These are phyloP conservation scores for Orthonevra nobilis DNA, from an alignment of 2,888 invertebrate genomes.

Conservation along the genomic window DNA sequence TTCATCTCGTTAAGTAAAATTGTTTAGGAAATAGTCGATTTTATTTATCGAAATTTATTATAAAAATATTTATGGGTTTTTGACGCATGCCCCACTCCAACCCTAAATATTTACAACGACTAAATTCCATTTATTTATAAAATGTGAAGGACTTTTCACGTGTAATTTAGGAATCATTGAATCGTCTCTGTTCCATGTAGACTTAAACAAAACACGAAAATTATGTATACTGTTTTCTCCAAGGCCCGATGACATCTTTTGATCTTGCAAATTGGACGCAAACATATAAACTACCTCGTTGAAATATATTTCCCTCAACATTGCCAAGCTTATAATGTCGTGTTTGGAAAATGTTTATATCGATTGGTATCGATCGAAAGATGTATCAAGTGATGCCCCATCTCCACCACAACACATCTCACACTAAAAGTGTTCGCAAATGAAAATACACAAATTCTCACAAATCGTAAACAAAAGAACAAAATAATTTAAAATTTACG, in stretches of 20 bases:
- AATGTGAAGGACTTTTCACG: no score
- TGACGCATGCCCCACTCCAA: no score
- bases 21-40: no score
- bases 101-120: no score
- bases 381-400: not conserved
- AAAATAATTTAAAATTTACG: not conserved
- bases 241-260: constrained; percentile 41
- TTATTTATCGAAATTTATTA: no score
- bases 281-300: constrained; percentile 17
- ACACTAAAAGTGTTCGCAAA: constrained; percentile 38
- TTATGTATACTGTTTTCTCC: no score
- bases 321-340: constrained; percentile 26
- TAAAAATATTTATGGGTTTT: no score
- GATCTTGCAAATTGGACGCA: constrained; percentile 24
- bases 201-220: no score
- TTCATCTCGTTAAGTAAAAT: no score
- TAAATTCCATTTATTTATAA: no score
- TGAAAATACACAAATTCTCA: constrained; percentile 50
- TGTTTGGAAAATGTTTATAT: constrained; percentile 24
- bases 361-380: constrained; percentile 10
- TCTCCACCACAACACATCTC: constrained; percentile 1
- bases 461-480: constrained; percentile 30
- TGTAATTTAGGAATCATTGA: no score
- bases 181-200: no score
- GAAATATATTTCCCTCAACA: constrained; percentile 21